These are phyloP conservation scores for Spermophilus dauricus DNA, from an alignment of 2,113 vertebrate genomes.

Conservation along the genomic window DNA sequence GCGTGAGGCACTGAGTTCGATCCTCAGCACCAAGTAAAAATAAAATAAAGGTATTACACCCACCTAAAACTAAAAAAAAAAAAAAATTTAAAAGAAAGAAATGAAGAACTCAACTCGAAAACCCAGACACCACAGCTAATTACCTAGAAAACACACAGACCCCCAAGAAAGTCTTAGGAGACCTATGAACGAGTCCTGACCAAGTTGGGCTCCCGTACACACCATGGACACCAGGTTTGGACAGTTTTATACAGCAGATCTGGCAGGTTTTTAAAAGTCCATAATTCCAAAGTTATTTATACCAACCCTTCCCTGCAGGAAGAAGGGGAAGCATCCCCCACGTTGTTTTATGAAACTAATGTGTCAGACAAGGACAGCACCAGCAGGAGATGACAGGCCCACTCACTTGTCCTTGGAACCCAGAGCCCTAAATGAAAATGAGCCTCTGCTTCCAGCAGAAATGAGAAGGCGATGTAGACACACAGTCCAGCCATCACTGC, in stretches of 20 bases:
- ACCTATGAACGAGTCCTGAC: neutral
- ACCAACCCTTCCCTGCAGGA: neutral
- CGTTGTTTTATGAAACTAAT: constrained; percentile 12
- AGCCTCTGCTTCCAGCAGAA: neutral
- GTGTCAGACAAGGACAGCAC: neutral
- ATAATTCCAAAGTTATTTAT: neutral
- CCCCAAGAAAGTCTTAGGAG: neutral
- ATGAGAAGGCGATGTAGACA: neutral
- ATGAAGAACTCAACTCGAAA: neutral
- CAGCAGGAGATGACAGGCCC: neutral
- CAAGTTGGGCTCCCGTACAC: neutral
- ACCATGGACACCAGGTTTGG: neutral
- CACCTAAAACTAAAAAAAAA: too few species aligned
- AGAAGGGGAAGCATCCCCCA: neutral
- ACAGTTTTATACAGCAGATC: neutral
- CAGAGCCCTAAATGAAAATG: neutral
- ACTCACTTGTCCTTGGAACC: neutral
- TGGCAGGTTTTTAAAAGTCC: neutral
- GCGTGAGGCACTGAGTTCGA: too few species aligned
- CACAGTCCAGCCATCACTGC: neutral
- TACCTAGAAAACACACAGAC: neutral
- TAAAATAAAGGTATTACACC: too few species aligned
- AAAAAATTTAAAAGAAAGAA: neutral
- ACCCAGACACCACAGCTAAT: neutral
- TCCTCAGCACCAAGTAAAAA: too few species aligned